Percentiles rank a stretch among this genome's conserved stretches.
phyloP scores from a whole-genome alignment of 2,113 vertebrate species.

The Hypomesus transpacificus region DNA sequence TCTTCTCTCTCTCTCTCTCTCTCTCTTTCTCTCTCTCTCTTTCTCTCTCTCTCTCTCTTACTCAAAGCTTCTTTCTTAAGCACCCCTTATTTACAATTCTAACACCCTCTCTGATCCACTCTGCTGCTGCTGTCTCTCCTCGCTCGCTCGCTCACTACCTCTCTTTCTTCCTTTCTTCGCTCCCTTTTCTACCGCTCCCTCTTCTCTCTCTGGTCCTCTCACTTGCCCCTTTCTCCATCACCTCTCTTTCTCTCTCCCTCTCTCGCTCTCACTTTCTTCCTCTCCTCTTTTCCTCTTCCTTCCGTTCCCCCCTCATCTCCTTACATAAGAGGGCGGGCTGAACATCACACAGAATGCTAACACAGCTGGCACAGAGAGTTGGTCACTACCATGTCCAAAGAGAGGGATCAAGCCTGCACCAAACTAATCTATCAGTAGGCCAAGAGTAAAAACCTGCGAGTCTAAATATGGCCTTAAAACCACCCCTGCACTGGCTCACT shows the following conservation, averaged over 20 bases:
- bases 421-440: too few relatives aligned
- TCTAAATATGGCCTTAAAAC: too few relatives aligned
- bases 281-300: too few relatives aligned
- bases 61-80: background rate
- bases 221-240: background rate
- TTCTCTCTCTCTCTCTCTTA: background rate
- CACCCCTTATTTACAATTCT: background rate
- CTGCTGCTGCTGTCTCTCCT: background rate
- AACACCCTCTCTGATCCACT: background rate
- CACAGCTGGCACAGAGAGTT: background rate
- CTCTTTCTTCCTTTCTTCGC: background rate
- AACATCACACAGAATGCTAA: too few relatives aligned
- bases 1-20: too few relatives aligned
- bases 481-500: too few relatives aligned
- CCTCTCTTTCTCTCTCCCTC: too few relatives aligned
- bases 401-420: background rate
- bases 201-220: background rate
- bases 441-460: too few relatives aligned
- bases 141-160: too few relatives aligned
- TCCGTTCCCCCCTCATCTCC: constrained; percentile 10
- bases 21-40: background rate
- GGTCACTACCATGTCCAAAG: background rate
- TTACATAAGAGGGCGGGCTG: constrained; percentile 9
- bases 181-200: background rate
- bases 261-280: too few relatives aligned